phyloP scores from a whole-genome alignment of 2,113 vertebrate genomes.

The Lasiurus cinereus region DNA sequence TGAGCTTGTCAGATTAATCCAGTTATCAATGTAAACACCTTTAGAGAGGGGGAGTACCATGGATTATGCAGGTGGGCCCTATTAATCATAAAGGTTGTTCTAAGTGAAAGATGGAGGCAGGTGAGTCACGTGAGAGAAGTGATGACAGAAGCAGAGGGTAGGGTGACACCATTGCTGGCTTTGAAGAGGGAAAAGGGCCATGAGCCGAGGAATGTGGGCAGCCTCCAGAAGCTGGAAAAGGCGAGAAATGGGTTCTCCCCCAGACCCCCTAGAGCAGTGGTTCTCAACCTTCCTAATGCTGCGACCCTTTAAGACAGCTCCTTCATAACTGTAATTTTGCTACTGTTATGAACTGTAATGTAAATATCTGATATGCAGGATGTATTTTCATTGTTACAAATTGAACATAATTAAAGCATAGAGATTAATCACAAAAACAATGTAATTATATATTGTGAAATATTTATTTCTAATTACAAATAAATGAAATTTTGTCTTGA shows the following conservation, averaged over 20 bases:
- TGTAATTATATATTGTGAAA: too few relatives aligned
- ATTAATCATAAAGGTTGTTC: neutral
- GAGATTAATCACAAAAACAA: too few relatives aligned
- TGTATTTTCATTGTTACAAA: too few relatives aligned
- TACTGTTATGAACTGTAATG: too few relatives aligned
- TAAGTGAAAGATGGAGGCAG: neutral
- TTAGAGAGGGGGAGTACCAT: neutral
- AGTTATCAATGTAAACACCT: neutral
- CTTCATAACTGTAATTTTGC: too few relatives aligned
- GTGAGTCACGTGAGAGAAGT: neutral
- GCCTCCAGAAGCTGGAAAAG: neutral
- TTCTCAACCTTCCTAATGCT: too few relatives aligned
- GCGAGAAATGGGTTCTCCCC: neutral
- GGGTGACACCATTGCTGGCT: accelerated
- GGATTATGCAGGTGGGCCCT: neutral
- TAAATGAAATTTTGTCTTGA: too few relatives aligned
- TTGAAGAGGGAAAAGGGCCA: neutral
- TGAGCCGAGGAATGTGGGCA: neutral
- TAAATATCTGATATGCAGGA: too few relatives aligned
- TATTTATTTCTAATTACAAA: too few relatives aligned
- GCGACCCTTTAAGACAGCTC: too few relatives aligned
- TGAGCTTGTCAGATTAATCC: neutral
- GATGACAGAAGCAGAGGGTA: neutral
- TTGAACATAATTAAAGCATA: too few relatives aligned
- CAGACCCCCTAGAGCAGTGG: too few relatives aligned